phyloP scores from a whole-genome alignment of 2,888 invertebrate species.

The Ectemnius lituratus region DNA sequence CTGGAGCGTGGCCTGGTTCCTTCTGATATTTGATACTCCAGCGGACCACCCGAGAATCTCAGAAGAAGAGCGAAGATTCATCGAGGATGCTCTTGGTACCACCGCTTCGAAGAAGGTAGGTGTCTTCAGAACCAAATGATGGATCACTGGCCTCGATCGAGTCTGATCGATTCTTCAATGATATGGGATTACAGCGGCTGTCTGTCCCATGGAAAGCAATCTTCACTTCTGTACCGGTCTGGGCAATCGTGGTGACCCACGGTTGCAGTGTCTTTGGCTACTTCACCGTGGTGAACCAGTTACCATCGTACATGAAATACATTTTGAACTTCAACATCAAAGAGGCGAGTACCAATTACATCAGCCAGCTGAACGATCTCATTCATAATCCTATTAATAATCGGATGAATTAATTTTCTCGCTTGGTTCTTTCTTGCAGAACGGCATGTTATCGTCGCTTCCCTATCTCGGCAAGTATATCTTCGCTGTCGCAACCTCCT shows the following conservation, averaged over 20 bases:
- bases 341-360: conserved; percentile 78
- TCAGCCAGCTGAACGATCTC: no score
- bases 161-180: background rate
- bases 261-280: conserved; percentile 92
- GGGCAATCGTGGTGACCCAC: conserved; percentile 92
- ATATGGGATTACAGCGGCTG: conserved; percentile 72
- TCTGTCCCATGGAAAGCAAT: conserved; percentile 87
- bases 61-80: conserved; percentile 84
- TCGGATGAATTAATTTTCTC: background rate
- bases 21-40: conserved; percentile 89
- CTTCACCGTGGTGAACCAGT: conserved; percentile 92
- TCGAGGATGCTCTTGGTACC: conserved; percentile 86
- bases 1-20: conserved; percentile 92
- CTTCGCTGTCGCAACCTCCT: conserved; percentile 87
- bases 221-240: conserved; percentile 86
- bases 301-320: conserved; percentile 91
- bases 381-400: background rate
- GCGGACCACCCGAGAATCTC: conserved; percentile 90
- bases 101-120: conserved; percentile 79
- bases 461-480: conserved; percentile 93
- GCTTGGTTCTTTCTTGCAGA: conserved; percentile 78
- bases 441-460: conserved; percentile 89
- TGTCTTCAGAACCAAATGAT: background rate
- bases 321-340: conserved; percentile 89
- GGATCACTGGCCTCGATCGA: background rate